Base-by-base conservation (phyloP, 2,797 vertebrate species). In the Spheniscus humboldti region DNA sequence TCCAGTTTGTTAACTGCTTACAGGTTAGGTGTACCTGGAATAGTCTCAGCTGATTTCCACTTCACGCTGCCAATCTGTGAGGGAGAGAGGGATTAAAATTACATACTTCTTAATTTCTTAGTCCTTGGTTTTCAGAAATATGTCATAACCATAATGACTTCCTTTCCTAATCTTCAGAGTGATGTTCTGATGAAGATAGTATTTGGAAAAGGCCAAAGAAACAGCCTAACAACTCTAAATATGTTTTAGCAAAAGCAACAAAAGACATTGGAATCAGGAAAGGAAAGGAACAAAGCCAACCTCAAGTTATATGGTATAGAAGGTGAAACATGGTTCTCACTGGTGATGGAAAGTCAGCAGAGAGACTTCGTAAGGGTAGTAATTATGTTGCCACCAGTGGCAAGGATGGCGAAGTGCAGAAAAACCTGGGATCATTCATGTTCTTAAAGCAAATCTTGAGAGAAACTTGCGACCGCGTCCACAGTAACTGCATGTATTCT, bases 161-260 rank as follows among this genome's bases (percentile, higher is more conserved):
- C 55, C 37, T 78, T 66, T 95, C 55, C 47, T 86, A 25, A 74
- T 23, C 33, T 89, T 48, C 66, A 81, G 62, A 9, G 27, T 3
- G 25, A 31, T 2, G 0, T 47, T 64, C 50, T 77, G 43, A 9
- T 20, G 56, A 63, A 74, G 35, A 18, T 1, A 11, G 8, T 14
- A 27, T 39, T 86, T 77, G 68, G 35, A 31, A 74, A 82, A 57
- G 41, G 63, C 31, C 37, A 31, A 47, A 82, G 43, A 28, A 68
- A 7, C 41, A 59, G 25, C 10, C 45, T 22, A n/a, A 17, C 7
- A 47, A 23, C 33, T 63, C 37, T 18, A 48, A 45, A 64, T 45
- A 3, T 0, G 0, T 50, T 71, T 41, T 24, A 77, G 33, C 10
- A 47, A 56, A n/a, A 69, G 33, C 30, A 56, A 25, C 8, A 48